phyloP scores from a whole-genome alignment of 2,888 invertebrate species.

The Pollenia amentaria region DNA sequence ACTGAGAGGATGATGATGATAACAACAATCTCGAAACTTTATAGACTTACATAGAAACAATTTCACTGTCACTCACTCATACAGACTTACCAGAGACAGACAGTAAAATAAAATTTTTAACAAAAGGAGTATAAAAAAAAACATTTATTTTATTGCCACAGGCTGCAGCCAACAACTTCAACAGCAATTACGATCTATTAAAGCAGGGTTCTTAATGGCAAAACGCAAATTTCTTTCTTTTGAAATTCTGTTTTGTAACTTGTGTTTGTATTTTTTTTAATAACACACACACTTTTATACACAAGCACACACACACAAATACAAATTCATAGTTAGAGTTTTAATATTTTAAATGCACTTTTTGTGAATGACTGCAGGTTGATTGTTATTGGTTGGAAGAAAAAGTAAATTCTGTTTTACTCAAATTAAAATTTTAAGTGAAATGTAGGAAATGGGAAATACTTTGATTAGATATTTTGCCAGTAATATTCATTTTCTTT shows the following conservation, averaged over 20 bases:
- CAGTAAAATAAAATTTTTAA: not conserved
- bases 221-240: constrained; percentile 22
- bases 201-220: constrained; percentile 1
- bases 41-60: not conserved
- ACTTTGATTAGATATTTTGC: too few species aligned
- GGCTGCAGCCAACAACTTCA: constrained; percentile 12
- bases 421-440: too few species aligned
- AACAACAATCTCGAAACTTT: constrained; percentile 1
- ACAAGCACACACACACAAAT: not conserved
- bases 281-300: not conserved
- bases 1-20: not conserved
- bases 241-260: not conserved
- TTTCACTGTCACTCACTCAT: not conserved
- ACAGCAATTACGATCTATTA: not conserved
- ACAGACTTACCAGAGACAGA: not conserved
- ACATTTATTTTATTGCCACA: not conserved
- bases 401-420: too few species aligned
- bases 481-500: too few species aligned
- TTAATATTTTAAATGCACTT: not conserved
- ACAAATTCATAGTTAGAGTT: not conserved
- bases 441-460: too few species aligned
- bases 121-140: not conserved
- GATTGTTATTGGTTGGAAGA: too few species aligned
- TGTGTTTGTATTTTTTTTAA: too few species aligned
- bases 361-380: not conserved